These are phyloP conservation scores for Meiosimyza decipiens DNA, from an alignment of 2,888 invertebrate genomes.

Conservation along the genomic window DNA sequence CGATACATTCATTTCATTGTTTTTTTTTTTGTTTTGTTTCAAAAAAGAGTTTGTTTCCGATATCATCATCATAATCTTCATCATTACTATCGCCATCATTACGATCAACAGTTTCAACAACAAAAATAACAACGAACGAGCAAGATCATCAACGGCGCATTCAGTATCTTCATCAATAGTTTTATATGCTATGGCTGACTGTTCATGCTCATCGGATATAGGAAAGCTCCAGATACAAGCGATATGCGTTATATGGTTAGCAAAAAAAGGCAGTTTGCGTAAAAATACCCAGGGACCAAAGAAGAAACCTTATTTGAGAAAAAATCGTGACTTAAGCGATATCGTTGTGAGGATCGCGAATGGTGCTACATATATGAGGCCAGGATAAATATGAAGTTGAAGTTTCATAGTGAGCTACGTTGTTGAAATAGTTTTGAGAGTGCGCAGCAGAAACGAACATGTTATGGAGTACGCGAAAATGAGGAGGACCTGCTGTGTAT, in stretches of 20 bases:
- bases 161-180: conserved; percentile 39
- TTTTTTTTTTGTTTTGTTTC: conserved; percentile 6
- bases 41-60: conserved; percentile 49
- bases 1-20: not conserved
- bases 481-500: conserved; percentile 44
- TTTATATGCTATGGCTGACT: conserved; percentile 1
- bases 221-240: conserved; percentile 33
- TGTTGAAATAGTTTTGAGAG: not conserved
- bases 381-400: conserved; percentile 4
- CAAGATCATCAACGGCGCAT: conserved; percentile 19
- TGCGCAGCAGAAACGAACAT: not conserved
- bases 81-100: conserved; percentile 23
- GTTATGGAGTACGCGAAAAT: not conserved
- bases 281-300: conserved; percentile 15
- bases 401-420: not conserved
- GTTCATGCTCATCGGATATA: not conserved
- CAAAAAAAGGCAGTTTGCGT: conserved; percentile 2
- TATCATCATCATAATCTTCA: conserved; percentile 43
- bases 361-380: conserved; percentile 49
- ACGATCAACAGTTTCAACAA: conserved; percentile 2
- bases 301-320: conserved; percentile 34
- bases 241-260: conserved; percentile 31
- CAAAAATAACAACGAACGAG: conserved; percentile 5
- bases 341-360: conserved; percentile 63
- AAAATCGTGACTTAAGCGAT: conserved; percentile 65